phyloP scores from a whole-genome alignment of 2,113 vertebrate genomes.

The Numida meleagris region DNA sequence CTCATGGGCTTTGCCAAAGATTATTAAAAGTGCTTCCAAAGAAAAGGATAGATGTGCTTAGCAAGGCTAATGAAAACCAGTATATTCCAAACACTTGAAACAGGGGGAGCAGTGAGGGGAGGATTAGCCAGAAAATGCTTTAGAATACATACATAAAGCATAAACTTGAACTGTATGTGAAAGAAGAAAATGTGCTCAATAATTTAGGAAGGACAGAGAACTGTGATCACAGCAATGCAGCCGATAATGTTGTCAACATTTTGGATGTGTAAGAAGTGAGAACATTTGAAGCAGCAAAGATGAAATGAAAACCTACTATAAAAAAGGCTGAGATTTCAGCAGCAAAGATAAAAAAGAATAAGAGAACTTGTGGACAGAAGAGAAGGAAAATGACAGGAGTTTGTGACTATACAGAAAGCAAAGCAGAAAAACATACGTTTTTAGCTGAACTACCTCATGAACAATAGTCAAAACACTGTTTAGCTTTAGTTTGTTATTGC shows the following conservation, averaged over 20 bases:
- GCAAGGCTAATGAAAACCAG: not conserved
- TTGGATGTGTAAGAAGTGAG: not conserved
- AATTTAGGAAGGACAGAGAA: slow-evolving; percentile 13
- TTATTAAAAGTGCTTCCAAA: not conserved
- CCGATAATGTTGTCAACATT: not conserved
- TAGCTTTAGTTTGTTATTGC: not conserved
- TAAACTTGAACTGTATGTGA: not conserved
- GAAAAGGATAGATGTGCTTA: not conserved
- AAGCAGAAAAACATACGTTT: not conserved
- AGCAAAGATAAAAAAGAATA: not conserved
- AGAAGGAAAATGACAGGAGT: not conserved
- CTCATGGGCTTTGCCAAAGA: not conserved
- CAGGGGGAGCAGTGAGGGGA: fast-evolving
- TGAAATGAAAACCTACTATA: not conserved
- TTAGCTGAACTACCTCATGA: not conserved
- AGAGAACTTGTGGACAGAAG: not conserved
- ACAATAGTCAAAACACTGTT: not conserved
- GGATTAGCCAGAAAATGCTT: not conserved
- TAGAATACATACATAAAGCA: not conserved
- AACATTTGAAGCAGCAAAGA: not conserved
- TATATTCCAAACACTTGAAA: not conserved
- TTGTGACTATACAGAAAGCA: not conserved
- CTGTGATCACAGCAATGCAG: not conserved
- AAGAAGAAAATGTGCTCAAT: not conserved
- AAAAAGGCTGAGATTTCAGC: not conserved